Evolutionary conservation across 2,888 invertebrate species (phyloP).

Genomic region (Diploptera punctata): DNA sequence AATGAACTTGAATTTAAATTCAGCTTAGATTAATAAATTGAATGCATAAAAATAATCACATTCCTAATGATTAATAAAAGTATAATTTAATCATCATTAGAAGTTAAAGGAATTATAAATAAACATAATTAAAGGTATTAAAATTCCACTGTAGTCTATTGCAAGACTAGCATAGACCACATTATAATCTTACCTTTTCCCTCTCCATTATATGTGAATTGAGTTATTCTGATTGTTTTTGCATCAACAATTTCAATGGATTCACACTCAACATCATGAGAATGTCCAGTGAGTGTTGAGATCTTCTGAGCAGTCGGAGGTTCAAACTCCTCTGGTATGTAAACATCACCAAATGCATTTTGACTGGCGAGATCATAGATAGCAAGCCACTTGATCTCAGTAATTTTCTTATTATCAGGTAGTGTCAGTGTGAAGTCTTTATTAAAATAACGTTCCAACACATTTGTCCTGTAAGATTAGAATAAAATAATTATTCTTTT

Average conservation of each 20-base stretch:
- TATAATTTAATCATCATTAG: too few species aligned
- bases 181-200: conserved; percentile 62
- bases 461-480: conserved; percentile 75
- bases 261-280: conserved; percentile 72
- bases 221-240: conserved; percentile 75
- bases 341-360: conserved; percentile 89
- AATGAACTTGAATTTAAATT: too few species aligned
- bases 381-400: conserved; percentile 88
- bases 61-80: too few species aligned
- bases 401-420: conserved; percentile 85
- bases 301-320: conserved; percentile 76
- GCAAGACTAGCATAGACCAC: not conserved
- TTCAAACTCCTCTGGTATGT: conserved; percentile 89
- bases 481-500: too few species aligned
- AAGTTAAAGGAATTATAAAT: too few species aligned
- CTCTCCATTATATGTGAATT: conserved; percentile 78
- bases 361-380: conserved; percentile 82
- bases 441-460: conserved; percentile 84
- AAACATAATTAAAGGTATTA: too few species aligned
- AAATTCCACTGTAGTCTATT: too few species aligned
- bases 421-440: conserved; percentile 81
- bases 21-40: too few species aligned
- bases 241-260: conserved; percentile 80
- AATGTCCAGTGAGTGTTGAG: conserved; percentile 64
- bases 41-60: too few species aligned